phyloP scores from a whole-genome alignment of 2,888 invertebrate species.

The Microdon myrmicae region DNA sequence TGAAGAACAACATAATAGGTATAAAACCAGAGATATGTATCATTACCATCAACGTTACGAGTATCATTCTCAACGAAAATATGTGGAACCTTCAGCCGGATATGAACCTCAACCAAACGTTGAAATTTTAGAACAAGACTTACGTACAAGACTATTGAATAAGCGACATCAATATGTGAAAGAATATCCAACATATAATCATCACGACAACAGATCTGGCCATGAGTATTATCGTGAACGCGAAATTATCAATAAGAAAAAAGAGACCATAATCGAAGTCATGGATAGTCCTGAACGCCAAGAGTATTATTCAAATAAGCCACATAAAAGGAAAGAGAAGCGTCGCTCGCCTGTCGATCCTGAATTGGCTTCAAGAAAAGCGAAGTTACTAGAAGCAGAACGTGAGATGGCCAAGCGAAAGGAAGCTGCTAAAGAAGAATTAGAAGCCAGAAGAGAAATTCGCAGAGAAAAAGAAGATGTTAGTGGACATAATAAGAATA shows the following conservation, averaged over 20 bases:
- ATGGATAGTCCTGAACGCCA: slow-evolving; percentile 65
- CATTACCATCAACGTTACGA: slow-evolving; percentile 54
- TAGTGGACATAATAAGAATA: slow-evolving; percentile 10
- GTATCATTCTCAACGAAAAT: slow-evolving; percentile 53
- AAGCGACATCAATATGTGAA: slow-evolving; percentile 77
- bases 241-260: slow-evolving; percentile 38
- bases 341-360: slow-evolving; percentile 63
- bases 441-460: slow-evolving; percentile 77
- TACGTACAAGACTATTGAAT: slow-evolving; percentile 77
- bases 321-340: slow-evolving; percentile 58
- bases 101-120: slow-evolving; percentile 63
- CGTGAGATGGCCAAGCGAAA: slow-evolving; percentile 81
- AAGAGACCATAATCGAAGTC: slow-evolving; percentile 66
- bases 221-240: slow-evolving; percentile 56
- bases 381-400: slow-evolving; percentile 78
- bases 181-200: slow-evolving; percentile 58
- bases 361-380: slow-evolving; percentile 72
- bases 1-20: slow-evolving; percentile 54
- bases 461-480: slow-evolving; percentile 58
- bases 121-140: slow-evolving; percentile 77
- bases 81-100: slow-evolving; percentile 38
- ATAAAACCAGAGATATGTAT: slow-evolving; percentile 43
- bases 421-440: slow-evolving; percentile 77
- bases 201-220: slow-evolving; percentile 53
- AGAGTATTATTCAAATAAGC: slow-evolving; percentile 53